A percentile compares a stretch with the other conserved stretches of the same genome.
These are phyloP conservation scores for Notothenia rossii DNA, from an alignment of 2,113 vertebrate species.

Conservation along the genomic window DNA sequence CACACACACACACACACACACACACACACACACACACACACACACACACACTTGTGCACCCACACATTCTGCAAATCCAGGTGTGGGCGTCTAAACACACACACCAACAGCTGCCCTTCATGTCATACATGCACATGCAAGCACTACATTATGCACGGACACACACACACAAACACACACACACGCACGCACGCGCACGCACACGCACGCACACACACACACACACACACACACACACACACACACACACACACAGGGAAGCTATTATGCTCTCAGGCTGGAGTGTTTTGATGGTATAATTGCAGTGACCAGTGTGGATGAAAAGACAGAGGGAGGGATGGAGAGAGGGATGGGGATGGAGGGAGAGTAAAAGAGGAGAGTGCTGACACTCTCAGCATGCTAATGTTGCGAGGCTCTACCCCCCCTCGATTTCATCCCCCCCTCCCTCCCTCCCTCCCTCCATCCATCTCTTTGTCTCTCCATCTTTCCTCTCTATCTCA, in stretches of 20 bases:
- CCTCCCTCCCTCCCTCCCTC: slow-evolving; percentile 30
- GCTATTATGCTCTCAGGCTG: slow-evolving; percentile 88
- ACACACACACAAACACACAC: slow-evolving; percentile 56
- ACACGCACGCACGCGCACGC: no score
- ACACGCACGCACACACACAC: slow-evolving; percentile 17
- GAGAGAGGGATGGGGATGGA: slow-evolving; percentile 74
- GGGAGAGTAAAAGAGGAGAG: slow-evolving; percentile 77
- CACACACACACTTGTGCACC: slow-evolving; percentile 30
- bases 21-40: slow-evolving; percentile 15
- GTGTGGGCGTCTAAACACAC: slow-evolving; percentile 32
- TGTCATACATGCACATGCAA: slow-evolving; percentile 71
- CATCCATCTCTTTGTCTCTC: slow-evolving; percentile 72
- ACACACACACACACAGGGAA: slow-evolving; percentile 63
- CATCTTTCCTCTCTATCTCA: slow-evolving; percentile 65
- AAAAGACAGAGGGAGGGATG: slow-evolving; percentile 81
- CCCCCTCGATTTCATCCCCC: slow-evolving; percentile 52
- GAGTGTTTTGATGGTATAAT: slow-evolving; percentile 89
- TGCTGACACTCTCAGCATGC: slow-evolving; percentile 87
- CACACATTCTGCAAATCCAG: slow-evolving; percentile 66
- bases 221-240: slow-evolving; percentile 21
- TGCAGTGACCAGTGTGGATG: slow-evolving; percentile 86
- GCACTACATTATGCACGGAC: slow-evolving; percentile 70
- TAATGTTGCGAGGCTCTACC: slow-evolving; percentile 81
- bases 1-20: slow-evolving; percentile 65
- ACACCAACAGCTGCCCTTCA: slow-evolving; percentile 64